These are phyloP conservation scores for Typhlichthys subterraneus DNA, from an alignment of 2,797 vertebrate genomes.

Conservation along the genomic window DNA sequence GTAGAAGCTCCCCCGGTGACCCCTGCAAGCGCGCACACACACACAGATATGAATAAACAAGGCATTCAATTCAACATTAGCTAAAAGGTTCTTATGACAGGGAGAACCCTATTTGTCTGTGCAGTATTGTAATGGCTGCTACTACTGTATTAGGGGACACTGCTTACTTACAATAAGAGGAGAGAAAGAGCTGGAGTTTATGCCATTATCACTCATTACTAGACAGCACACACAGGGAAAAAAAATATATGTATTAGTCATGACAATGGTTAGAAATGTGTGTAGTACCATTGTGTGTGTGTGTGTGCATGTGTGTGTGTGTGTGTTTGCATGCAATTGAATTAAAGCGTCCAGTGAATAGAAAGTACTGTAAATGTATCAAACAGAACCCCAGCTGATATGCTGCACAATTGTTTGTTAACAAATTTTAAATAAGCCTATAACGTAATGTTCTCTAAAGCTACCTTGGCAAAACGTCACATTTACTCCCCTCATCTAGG, in stretches of 20 bases:
- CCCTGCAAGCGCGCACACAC: constrained; percentile 60
- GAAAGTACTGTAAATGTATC: too few relatives aligned
- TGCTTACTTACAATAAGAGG: constrained; percentile 60
- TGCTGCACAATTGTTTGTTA: too few relatives aligned
- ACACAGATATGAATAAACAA: constrained; percentile 22
- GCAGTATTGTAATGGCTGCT: background rate
- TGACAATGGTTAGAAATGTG: background rate
- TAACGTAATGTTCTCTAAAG: too few relatives aligned
- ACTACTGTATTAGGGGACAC: background rate
- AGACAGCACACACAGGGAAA: constrained; percentile 10
- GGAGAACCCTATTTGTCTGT: background rate
- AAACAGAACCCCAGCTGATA: too few relatives aligned
- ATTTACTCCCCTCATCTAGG: too few relatives aligned
- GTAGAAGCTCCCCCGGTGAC: constrained; percentile 72
- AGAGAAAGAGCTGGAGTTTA: constrained; percentile 20
- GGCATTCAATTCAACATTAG: background rate
- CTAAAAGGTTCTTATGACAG: too few relatives aligned
- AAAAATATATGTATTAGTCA: background rate
- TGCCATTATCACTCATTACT: constrained; percentile 28
- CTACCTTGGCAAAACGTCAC: too few relatives aligned
- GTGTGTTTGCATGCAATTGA: too few relatives aligned
- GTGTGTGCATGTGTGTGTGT: background rate
- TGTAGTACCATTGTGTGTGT: background rate
- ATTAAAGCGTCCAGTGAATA: too few relatives aligned
- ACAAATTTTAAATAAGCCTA: too few relatives aligned